phyloP scores from a whole-genome alignment of 2,797 vertebrate species.

The Lerista edwardsae region DNA sequence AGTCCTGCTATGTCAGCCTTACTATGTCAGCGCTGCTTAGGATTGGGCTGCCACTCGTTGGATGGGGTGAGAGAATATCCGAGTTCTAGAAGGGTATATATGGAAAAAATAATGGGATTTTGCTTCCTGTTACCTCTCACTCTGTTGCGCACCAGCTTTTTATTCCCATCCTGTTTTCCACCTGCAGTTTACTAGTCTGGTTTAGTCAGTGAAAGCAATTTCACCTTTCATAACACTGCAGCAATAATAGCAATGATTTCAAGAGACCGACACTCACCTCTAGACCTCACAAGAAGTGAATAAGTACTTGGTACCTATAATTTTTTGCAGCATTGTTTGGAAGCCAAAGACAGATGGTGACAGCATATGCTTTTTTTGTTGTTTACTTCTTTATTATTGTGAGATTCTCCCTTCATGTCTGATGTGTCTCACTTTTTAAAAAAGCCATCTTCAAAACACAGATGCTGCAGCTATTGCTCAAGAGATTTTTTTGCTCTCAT shows the following conservation, averaged over 20 bases:
- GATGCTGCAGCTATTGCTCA: neutral
- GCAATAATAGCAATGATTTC: slow-evolving; percentile 29
- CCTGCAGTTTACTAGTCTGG: neutral
- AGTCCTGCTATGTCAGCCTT: too few species aligned
- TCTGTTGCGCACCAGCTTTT: neutral
- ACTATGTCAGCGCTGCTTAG: too few species aligned
- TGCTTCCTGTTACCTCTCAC: neutral
- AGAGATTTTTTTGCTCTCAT: neutral
- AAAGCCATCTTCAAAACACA: neutral
- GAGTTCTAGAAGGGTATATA: too few species aligned
- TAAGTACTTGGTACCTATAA: slow-evolving; percentile 17
- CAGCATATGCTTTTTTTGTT: neutral
- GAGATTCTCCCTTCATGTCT: slow-evolving; percentile 1
- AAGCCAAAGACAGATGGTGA: slow-evolving; percentile 5
- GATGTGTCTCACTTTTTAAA: neutral
- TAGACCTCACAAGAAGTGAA: slow-evolving; percentile 8
- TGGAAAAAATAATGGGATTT: too few species aligned
- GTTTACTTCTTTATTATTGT: neutral
- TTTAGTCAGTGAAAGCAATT: neutral
- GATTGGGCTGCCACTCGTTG: too few species aligned
- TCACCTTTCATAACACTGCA: slow-evolving; percentile 8
- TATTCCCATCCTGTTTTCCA: neutral
- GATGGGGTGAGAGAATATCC: too few species aligned
- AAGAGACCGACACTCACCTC: neutral
- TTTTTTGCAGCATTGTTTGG: slow-evolving; percentile 20